A percentile compares a stretch with the other conserved stretches of the same genome.
These are phyloP conservation scores for Tautogolabrus adspersus DNA, from an alignment of 2,113 vertebrate species.

Conservation along the genomic window DNA sequence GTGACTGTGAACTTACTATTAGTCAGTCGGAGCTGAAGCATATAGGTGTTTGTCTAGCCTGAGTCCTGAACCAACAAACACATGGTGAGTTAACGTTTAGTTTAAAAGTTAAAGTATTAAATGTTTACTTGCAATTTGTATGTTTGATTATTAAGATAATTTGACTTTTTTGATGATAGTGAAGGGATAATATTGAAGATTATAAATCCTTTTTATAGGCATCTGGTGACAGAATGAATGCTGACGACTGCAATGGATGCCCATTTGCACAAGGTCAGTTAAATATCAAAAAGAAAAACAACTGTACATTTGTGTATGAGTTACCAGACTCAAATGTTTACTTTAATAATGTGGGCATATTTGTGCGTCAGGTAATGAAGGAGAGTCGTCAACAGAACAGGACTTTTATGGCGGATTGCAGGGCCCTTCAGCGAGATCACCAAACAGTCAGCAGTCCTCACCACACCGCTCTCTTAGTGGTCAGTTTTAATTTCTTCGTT, in stretches of 20 bases:
- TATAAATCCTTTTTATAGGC: slow-evolving; percentile 73
- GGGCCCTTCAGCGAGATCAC: slow-evolving; percentile 89
- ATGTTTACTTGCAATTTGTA: background rate
- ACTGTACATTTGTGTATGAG: background rate
- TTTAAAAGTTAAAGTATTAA: background rate
- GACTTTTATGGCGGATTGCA: slow-evolving; percentile 89
- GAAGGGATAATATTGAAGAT: background rate
- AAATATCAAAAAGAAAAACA: background rate
- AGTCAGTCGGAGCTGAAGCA: slow-evolving; percentile 1
- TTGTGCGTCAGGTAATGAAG: slow-evolving; percentile 88
- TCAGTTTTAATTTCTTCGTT: slow-evolving; percentile 75
- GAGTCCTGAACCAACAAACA: slow-evolving; percentile 11
- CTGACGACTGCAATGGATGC: slow-evolving; percentile 93
- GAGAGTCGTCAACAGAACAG: slow-evolving; percentile 93
- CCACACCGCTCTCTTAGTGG: slow-evolving; percentile 92
- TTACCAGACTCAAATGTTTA: slow-evolving; percentile 22
- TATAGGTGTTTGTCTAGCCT: slow-evolving; percentile 1
- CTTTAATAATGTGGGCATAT: slow-evolving; percentile 44
- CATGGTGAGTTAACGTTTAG: slow-evolving; percentile 30
- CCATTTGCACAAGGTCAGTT: slow-evolving; percentile 90
- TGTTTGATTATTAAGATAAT: background rate
- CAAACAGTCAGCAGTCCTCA: slow-evolving; percentile 94
- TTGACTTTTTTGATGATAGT: background rate
- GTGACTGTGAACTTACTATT: slow-evolving; percentile 24
- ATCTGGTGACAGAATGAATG: slow-evolving; percentile 91